A percentile compares a stretch with the other conserved stretches of the same genome.
Conservation (phyloP, 2,797 vertebrate species). For the Antennarius maculatus region DNA sequence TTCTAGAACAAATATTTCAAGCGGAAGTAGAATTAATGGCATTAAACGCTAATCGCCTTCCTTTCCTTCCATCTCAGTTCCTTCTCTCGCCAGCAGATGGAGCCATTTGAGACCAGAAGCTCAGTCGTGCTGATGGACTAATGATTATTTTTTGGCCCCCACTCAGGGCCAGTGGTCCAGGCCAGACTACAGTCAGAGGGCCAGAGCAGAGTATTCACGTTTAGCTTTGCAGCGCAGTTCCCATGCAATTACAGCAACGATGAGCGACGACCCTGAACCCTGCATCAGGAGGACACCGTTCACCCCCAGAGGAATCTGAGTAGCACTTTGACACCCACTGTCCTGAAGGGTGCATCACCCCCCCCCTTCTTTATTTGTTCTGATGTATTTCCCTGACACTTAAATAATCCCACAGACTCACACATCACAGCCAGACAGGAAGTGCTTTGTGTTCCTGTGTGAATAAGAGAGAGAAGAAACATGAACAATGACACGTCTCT, state of each 20-base stretch:
- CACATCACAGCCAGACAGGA: slow-evolving; percentile 17
- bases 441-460: not conserved
- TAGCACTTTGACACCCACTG: no score
- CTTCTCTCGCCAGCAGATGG: slow-evolving; percentile 54
- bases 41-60: not conserved
- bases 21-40: not conserved
- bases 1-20: not conserved
- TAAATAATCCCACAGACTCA: slow-evolving; percentile 9
- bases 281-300: slow-evolving; percentile 1
- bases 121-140: not conserved
- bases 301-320: not conserved
- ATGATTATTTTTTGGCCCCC: slow-evolving; percentile 25
- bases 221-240: slow-evolving; percentile 1
- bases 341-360: not conserved
- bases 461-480: not conserved
- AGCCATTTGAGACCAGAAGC: slow-evolving; percentile 32
- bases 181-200: slow-evolving; percentile 7
- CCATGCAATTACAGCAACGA: slow-evolving; percentile 17
- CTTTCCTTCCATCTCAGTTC: not conserved
- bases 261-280: not conserved
- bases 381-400: not conserved
- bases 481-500: not conserved
- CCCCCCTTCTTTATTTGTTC: not conserved
- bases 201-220: slow-evolving; percentile 18
- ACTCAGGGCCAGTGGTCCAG: slow-evolving; percentile 1